These are phyloP conservation scores for Semnornis frantzii DNA, from an alignment of 2,113 vertebrate species.

Conservation along the genomic window DNA sequence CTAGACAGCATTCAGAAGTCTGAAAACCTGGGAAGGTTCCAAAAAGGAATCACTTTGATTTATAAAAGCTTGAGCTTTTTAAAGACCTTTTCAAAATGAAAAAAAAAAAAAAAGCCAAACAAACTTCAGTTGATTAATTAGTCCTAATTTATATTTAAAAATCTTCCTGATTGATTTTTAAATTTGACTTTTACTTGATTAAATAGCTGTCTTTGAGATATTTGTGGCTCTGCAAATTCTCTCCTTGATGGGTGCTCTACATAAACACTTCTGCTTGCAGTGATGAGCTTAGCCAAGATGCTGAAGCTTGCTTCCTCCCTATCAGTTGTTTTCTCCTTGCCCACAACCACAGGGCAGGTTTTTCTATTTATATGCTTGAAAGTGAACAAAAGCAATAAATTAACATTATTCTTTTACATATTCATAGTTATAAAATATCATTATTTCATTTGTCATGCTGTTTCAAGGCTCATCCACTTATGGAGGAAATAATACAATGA, in stretches of 20 bases:
- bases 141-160: constrained; percentile 59
- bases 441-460: neutral
- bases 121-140: constrained; percentile 48
- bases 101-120: neutral
- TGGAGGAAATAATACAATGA: neutral
- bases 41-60: neutral
- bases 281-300: neutral
- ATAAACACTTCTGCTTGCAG: neutral
- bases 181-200: constrained; percentile 60
- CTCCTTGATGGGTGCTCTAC: neutral
- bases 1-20: neutral
- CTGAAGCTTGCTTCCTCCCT: neutral
- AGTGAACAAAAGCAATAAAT: neutral
- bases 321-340: neutral
- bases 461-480: neutral
- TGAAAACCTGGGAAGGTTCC: neutral
- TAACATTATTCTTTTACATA: neutral
- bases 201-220: constrained; percentile 44
- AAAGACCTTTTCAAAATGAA: constrained; percentile 11
- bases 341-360: neutral
- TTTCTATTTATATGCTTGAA: neutral
- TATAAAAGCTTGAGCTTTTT: neutral
- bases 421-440: accelerated
- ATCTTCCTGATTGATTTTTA: constrained; percentile 44
- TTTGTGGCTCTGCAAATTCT: constrained; percentile 46